A percentile compares a stretch with the other conserved stretches of the same genome.
Evolutionary conservation across 2,888 invertebrate species (phyloP).

Genomic region (Julus scandinavius): DNA sequence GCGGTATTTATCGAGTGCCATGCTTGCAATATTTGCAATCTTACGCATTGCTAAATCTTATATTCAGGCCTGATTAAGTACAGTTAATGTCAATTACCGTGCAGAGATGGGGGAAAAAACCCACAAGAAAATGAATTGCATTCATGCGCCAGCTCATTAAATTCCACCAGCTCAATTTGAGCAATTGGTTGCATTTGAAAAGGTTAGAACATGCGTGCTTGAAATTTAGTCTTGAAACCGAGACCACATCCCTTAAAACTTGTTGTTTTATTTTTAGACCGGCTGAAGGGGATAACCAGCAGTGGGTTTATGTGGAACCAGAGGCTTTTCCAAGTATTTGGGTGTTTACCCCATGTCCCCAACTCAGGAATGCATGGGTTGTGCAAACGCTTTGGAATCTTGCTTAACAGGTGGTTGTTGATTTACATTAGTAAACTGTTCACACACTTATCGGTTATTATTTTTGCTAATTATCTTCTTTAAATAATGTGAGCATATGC

Average conservation of each 20-base stretch:
- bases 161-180: not conserved
- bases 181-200: not conserved
- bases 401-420: no score
- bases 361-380: not conserved
- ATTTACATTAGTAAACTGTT: no score
- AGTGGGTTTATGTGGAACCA: not conserved
- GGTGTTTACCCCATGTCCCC: not conserved
- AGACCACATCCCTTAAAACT: not conserved
- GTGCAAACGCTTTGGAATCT: no score
- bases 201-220: not conserved
- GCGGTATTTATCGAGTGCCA: not conserved
- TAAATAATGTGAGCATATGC: no score
- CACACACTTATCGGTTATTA: no score
- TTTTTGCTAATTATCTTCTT: no score
- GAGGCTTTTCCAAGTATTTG: not conserved
- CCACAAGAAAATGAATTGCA: not conserved
- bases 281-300: not conserved
- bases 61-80: slow-evolving; percentile 22
- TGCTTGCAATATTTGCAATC: slow-evolving; percentile 4
- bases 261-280: not conserved
- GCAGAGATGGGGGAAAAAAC: not conserved
- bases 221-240: not conserved
- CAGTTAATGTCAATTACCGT: not conserved
- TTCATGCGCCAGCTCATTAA: slow-evolving; percentile 3
- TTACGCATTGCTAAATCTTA: slow-evolving; percentile 3